Base-by-base conservation (phyloP, 1,140 invertebrate genomes). In the Euura saliciscinereae region DNA sequence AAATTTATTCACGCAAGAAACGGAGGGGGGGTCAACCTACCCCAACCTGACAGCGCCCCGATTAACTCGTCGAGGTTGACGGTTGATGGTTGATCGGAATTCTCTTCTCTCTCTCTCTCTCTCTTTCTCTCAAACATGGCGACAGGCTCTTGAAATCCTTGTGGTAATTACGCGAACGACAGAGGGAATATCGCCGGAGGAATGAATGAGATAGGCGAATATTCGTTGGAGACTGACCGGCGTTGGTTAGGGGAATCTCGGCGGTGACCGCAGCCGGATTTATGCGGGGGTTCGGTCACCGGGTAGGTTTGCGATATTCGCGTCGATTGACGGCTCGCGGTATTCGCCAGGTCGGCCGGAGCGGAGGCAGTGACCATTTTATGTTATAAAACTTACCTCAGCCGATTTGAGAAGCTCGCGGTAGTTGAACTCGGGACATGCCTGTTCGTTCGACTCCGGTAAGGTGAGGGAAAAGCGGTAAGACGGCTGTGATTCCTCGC, bases 391-490 rank as follows among this genome's bases (percentile, higher is more conserved):
- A 89, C 88, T 90, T 86, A 91, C 91, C 90, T 91, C 89, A 78
- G 85, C 88, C 80, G 87, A 82, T 84, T 88, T 90, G 77, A 92
- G 82, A 77, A 92, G 88, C 76, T 91, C 89, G 78, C 87, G 86
- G 85, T 91, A 93, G 85, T 90, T 91, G 87, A 89, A 91, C 86
- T 92, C 91, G 70, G 91, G 89, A 86, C 89, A 92, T 84, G 88
- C 89, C 84, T 88, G 86, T 82, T 92, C 91, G 81, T 90, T 92
- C 10, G 91, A 91, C 82, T 92, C 91, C 69, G 86, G 85, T 72
- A 93, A 87, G 79, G 86, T 86, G 74, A 93, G 80, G 67, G 84
- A 83, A 80, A 93, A 90, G 73, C 92, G 88, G 72, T 89, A 85
- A 66, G 90, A 90, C 78, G 87, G 88, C 75, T 83, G 82, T 74